A percentile compares a stretch with the other conserved stretches of the same genome.
Conservation (phyloP, 2,797 vertebrate species). For the Acropternis orthonyx region DNA sequence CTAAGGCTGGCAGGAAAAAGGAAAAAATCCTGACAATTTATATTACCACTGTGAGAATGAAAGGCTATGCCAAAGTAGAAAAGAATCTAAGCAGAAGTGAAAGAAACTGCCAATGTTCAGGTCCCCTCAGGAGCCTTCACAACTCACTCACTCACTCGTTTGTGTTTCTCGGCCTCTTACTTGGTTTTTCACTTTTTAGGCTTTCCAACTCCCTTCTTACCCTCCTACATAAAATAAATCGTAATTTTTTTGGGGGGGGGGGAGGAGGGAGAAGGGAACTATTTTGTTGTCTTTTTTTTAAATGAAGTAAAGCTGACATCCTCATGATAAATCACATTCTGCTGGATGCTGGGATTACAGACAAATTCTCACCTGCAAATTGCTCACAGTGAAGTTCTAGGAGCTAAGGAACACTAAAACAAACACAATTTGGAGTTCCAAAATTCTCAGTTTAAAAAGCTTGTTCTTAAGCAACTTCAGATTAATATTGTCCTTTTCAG, state of each 20-base stretch:
- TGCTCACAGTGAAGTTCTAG: background rate
- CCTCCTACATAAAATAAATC: background rate
- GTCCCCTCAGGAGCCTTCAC: background rate
- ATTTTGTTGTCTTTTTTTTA: background rate
- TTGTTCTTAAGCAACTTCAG: background rate
- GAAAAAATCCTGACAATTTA: background rate
- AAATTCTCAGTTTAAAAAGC: background rate
- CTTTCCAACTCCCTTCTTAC: background rate
- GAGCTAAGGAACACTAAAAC: background rate
- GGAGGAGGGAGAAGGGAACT: fast-evolving
- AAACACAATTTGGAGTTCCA: background rate
- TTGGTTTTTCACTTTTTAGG: background rate
- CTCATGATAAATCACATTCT: background rate
- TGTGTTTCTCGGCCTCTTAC: background rate
- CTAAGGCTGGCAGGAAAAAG: background rate
- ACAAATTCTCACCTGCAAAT: background rate
- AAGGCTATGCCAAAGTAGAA: background rate
- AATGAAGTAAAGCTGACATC: background rate
- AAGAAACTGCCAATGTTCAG: background rate
- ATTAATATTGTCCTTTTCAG: background rate
- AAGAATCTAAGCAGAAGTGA: background rate
- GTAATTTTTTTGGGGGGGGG: fast-evolving
- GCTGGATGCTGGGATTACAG: background rate
- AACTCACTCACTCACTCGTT: background rate
- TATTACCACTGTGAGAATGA: background rate